phyloP scores from a whole-genome alignment of 2,113 vertebrate genomes.

The Rynchops niger region DNA sequence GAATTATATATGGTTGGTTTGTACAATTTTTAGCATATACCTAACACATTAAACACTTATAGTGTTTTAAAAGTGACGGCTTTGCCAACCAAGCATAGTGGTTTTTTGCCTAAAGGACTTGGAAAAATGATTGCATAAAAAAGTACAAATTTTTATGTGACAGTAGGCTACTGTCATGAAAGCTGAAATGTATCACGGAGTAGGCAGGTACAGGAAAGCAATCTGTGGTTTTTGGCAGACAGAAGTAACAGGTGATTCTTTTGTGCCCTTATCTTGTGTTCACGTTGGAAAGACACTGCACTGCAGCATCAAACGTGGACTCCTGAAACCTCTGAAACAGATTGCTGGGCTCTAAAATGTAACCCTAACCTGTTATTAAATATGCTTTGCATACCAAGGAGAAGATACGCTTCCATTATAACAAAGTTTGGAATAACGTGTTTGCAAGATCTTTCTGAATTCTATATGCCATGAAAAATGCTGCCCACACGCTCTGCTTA shows the following conservation, averaged over 20 bases:
- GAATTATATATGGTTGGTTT: background rate
- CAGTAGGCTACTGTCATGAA: background rate
- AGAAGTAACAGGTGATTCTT: background rate
- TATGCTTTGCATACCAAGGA: background rate
- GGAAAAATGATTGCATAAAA: background rate
- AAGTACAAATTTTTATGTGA: background rate
- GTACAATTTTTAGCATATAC: background rate
- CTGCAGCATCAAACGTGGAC: background rate
- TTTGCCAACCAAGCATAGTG: background rate
- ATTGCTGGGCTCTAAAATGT: background rate
- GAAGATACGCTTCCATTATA: background rate
- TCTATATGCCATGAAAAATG: accelerated
- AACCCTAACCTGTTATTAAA: background rate
- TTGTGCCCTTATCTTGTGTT: background rate
- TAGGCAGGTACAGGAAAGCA: background rate
- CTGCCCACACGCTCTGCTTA: background rate
- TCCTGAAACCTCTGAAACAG: background rate
- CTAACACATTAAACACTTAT: background rate
- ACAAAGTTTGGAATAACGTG: background rate
- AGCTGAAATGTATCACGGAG: background rate
- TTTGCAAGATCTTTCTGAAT: background rate
- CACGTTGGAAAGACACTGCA: background rate
- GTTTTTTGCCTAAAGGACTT: background rate
- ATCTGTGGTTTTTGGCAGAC: background rate
- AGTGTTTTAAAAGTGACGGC: background rate